Conservation (phyloP, 2,888 invertebrate genomes). For the Craniophora ligustri region DNA sequence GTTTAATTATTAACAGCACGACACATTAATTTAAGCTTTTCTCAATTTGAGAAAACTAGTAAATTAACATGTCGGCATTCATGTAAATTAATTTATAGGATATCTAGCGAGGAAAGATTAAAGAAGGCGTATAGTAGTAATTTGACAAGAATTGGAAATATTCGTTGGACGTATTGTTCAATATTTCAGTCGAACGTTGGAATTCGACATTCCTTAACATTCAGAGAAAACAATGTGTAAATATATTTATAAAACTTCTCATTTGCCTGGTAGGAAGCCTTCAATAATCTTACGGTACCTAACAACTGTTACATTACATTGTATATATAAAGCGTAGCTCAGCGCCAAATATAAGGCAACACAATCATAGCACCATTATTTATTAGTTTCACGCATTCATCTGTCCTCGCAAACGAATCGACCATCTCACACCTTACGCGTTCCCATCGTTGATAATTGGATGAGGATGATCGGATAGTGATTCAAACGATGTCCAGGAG, state of each 20-base stretch:
- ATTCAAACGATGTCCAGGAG: neutral
- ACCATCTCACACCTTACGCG: constrained; percentile 6
- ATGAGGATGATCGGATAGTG: neutral
- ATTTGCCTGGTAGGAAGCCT: constrained; percentile 42
- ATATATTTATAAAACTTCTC: constrained; percentile 46
- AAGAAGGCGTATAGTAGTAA: constrained; percentile 44
- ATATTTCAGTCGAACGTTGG: constrained; percentile 41
- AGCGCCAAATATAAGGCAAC: constrained; percentile 63
- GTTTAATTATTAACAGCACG: constrained; percentile 31
- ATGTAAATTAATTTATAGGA: constrained; percentile 36
- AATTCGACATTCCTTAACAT: constrained; percentile 27
- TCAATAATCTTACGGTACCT: constrained; percentile 48
- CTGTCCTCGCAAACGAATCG: constrained; percentile 25
- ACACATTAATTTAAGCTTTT: constrained; percentile 46
- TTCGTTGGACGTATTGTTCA: constrained; percentile 43
- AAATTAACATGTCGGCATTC: constrained; percentile 44
- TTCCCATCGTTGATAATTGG: neutral
- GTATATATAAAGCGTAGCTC: constrained; percentile 51
- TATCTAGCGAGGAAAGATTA: constrained; percentile 46
- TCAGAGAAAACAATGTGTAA: constrained; percentile 38
- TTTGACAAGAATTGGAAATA: constrained; percentile 40
- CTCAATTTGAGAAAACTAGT: constrained; percentile 51
- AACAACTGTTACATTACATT: constrained; percentile 36
- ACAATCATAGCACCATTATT: constrained; percentile 63
- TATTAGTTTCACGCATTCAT: constrained; percentile 47